These are phyloP conservation scores for Nasua narica DNA, from an alignment of 2,797 vertebrate species.

Conservation along the genomic window DNA sequence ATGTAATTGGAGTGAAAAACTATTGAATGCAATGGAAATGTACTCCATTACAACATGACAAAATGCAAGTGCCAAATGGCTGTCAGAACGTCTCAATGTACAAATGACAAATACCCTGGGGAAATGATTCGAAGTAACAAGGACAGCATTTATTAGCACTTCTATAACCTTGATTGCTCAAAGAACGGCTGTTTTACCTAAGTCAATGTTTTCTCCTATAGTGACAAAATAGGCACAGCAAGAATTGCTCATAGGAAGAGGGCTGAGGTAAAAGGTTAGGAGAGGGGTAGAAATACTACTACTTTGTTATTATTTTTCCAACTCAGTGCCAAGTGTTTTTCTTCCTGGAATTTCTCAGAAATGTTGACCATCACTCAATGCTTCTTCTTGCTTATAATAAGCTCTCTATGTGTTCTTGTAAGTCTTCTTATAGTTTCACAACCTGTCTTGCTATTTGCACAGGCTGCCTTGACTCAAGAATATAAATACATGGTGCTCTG, in stretches of 20 bases:
- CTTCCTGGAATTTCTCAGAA: constrained; percentile 33
- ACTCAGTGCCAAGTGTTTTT: background rate
- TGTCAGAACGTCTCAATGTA: constrained; percentile 42
- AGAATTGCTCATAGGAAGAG: background rate
- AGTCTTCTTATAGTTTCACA: background rate
- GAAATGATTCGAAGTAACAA: constrained; percentile 41
- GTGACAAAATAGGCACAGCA: background rate
- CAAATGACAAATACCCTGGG: constrained; percentile 55
- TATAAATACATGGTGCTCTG: background rate
- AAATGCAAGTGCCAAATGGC: constrained; percentile 46
- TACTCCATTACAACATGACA: constrained; percentile 38
- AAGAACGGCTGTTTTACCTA: background rate
- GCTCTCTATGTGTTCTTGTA: background rate
- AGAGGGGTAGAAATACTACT: background rate
- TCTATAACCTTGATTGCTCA: constrained; percentile 16
- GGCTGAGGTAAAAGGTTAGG: background rate
- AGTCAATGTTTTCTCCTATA: background rate
- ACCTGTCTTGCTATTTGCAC: background rate
- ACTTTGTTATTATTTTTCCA: background rate
- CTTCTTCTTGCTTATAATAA: constrained; percentile 31
- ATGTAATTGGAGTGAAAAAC: constrained; percentile 55
- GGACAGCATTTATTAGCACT: background rate
- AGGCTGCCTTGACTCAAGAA: background rate
- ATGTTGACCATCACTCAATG: background rate
- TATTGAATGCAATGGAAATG: constrained; percentile 39